A percentile compares a stretch with the other conserved stretches of the same genome.
These are phyloP conservation scores for Ferrisia virgata DNA, from an alignment of 2,888 invertebrate species.

Conservation along the genomic window DNA sequence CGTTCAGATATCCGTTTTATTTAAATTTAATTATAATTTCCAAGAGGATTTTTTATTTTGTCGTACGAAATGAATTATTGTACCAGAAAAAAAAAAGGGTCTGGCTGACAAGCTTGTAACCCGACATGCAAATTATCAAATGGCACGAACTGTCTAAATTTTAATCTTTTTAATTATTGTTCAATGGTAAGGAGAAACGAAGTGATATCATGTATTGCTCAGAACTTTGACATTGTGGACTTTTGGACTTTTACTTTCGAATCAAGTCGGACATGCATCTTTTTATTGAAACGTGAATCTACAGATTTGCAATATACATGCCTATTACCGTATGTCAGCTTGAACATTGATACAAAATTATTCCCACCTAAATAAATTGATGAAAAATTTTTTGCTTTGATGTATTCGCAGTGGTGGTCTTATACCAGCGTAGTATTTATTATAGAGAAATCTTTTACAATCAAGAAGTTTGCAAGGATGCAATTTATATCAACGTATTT, in stretches of 20 bases:
- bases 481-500: too few relatives aligned
- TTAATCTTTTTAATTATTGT: background rate
- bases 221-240: background rate
- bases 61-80: background rate
- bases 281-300: too few relatives aligned
- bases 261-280: too few relatives aligned
- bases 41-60: background rate
- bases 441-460: too few relatives aligned
- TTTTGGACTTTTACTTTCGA: background rate
- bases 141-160: background rate
- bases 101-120: background rate
- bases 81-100: background rate
- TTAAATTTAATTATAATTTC: conserved; percentile 14
- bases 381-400: too few relatives aligned
- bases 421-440: too few relatives aligned
- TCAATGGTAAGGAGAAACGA: background rate
- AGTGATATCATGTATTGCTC: background rate
- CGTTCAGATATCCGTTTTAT: conserved; percentile 8
- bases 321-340: too few relatives aligned
- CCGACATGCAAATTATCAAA: background rate
- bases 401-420: too few relatives aligned
- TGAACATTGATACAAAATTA: too few relatives aligned
- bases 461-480: too few relatives aligned
- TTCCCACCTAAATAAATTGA: too few relatives aligned
- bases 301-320: too few relatives aligned